phyloP scores from a whole-genome alignment of 2,888 invertebrate genomes.

The Rhagophthalmus giganteus region DNA sequence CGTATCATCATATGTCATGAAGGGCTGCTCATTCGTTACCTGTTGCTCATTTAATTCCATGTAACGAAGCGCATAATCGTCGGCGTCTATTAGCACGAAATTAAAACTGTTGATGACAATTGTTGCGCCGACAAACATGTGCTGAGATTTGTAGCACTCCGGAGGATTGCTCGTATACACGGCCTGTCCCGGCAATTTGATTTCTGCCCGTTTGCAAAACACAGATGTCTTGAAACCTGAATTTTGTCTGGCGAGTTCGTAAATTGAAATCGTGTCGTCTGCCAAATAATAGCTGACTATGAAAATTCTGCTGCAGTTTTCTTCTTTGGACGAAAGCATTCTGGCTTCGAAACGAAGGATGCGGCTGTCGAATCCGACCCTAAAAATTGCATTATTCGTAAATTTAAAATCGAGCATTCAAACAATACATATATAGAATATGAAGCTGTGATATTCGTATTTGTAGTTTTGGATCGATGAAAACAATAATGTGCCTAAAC shows the following conservation, averaged over 20 bases:
- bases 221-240: conserved; percentile 67
- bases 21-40: conserved; percentile 56
- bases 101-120: conserved; percentile 76
- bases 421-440: no score
- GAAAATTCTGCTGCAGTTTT: conserved; percentile 70
- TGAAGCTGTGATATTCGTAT: no score
- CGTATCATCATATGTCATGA: no score
- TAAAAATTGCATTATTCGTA: no score
- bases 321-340: conserved; percentile 71
- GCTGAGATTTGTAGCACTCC: conserved; percentile 71
- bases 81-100: conserved; percentile 79
- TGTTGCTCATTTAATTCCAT: conserved; percentile 79
- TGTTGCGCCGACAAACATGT: conserved; percentile 84
- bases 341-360: conserved; percentile 78
- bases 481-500: no score
- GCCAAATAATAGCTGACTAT: conserved; percentile 79
- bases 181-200: conserved; percentile 74
- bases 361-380: conserved; percentile 73
- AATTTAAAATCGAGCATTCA: no score
- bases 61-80: conserved; percentile 83
- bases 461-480: no score
- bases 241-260: conserved; percentile 74
- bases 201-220: conserved; percentile 69
- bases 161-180: conserved; percentile 73
- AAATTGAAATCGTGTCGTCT: conserved; percentile 83